A percentile compares a stretch with the other conserved stretches of the same genome.
phyloP scores from a whole-genome alignment of 1,140 invertebrate species.

The Saccostrea cuccullata region DNA sequence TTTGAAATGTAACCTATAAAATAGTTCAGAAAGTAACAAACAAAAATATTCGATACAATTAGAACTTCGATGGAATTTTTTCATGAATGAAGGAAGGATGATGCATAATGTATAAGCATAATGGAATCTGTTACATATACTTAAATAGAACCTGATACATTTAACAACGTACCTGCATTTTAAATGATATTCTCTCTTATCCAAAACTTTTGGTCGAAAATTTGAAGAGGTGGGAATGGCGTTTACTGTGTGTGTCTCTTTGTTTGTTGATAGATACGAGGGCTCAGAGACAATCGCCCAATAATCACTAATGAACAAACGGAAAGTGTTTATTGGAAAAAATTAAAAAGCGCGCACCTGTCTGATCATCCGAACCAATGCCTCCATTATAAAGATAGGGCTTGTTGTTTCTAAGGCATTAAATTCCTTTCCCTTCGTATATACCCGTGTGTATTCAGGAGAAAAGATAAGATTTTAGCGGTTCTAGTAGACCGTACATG shows the following conservation, averaged over 20 bases:
- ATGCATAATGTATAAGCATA: too few species aligned
- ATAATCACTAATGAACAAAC: background rate
- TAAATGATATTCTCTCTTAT: background rate
- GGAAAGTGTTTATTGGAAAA: background rate
- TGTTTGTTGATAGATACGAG: background rate
- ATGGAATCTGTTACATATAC: too few species aligned
- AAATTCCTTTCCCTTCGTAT: background rate
- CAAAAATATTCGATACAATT: too few species aligned
- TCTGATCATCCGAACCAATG: background rate
- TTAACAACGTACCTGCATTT: background rate
- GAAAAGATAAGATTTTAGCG: too few species aligned
- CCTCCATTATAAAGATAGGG: background rate
- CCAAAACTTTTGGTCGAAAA: background rate
- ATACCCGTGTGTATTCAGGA: too few species aligned
- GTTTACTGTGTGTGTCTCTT: background rate
- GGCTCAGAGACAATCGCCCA: background rate
- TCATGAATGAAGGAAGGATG: too few species aligned
- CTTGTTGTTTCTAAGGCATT: background rate
- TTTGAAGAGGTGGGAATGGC: background rate
- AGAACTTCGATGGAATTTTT: too few species aligned
- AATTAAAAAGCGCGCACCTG: background rate
- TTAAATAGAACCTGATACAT: background rate
- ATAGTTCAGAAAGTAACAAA: too few species aligned
- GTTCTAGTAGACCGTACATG: too few species aligned
- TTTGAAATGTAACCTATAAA: too few species aligned